Base-by-base conservation (phyloP, 2,797 vertebrate species). In the Pipistrellus kuhlii region DNA sequence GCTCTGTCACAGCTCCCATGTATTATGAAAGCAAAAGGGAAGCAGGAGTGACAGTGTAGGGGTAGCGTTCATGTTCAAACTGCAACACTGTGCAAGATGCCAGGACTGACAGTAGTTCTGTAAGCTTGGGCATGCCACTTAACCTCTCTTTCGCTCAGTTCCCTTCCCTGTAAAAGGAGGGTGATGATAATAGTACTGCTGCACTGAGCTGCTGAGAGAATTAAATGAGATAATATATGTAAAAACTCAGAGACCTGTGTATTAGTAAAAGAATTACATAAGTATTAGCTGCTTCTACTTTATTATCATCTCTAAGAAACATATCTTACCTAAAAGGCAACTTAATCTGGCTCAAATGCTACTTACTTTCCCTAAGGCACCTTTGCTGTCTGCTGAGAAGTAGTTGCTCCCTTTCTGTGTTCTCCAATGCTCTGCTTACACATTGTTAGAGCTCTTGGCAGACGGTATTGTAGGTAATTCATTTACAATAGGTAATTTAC, bases 251-350 rank as follows among this genome's bases (percentile, higher is more conserved):
- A 57, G 18, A 55, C 66, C 59, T 44, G 13, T 86, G 15, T n/a
- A 44, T 69, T 35, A 32, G 17, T 48, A 25, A 41, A 76, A 92
- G n/a, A 88, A 77, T 51, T 87, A 78, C 6, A 23, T 5, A 53
- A 32, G 32, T 11, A 59, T 85, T 82, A 51, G 25, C 30, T 44
- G n/a, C 20, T 75, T 10, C 41, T 44, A 30, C 51, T 93, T 91
- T 85, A 76, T 76, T 59, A 77, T 13, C 62, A 71, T 85, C 30
- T 62, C 72, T 59, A 84, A 77, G 48, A 12, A 75, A 90, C 32
- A n/a, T 66, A 91, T 88, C 87, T 89, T 88, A 85, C 69, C 64
- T 94, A 72, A 91, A 90, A 51, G 87, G 11, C 72, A 93, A 88
- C 30, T 80, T 78, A 53, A 90, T 85, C 72, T 88, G 66, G 85